A percentile compares a stretch with the other conserved stretches of the same genome.
phyloP scores from a whole-genome alignment of 2,888 invertebrate genomes.

The Oxycera nigricornis region DNA sequence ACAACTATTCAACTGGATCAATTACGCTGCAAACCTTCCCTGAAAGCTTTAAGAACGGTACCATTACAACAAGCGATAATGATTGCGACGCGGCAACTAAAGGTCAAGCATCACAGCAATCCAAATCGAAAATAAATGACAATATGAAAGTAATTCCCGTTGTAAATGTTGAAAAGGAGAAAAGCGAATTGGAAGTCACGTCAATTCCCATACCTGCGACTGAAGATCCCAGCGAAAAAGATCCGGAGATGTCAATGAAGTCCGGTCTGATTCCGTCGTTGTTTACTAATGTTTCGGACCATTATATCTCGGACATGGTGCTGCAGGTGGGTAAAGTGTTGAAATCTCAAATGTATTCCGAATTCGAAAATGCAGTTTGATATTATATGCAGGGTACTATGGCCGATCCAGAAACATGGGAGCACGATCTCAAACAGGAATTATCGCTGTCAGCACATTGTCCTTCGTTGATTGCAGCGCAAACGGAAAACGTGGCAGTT shows the following conservation, averaged over 20 bases:
- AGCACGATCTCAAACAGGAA: slow-evolving; percentile 65
- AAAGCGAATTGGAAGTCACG: slow-evolving; percentile 4
- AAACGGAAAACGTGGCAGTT: slow-evolving; percentile 82
- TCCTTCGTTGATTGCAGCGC: slow-evolving; percentile 70
- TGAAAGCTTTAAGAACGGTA: neutral
- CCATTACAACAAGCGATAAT: neutral
- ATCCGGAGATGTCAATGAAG: slow-evolving; percentile 22
- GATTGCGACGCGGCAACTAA: neutral
- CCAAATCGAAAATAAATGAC: neutral
- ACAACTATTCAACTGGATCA: slow-evolving; percentile 55
- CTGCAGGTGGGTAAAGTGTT: slow-evolving; percentile 68
- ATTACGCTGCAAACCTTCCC: neutral
- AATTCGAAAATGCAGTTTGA: neutral
- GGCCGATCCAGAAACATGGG: slow-evolving; percentile 67
- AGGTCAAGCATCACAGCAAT: neutral
- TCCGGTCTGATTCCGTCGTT: slow-evolving; percentile 69
- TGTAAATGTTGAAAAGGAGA: slow-evolving; percentile 36
- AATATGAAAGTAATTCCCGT: neutral
- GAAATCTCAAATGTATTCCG: slow-evolving; percentile 30
- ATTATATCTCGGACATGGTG: slow-evolving; percentile 77
- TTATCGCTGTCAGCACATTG: slow-evolving; percentile 64
- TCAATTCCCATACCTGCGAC: slow-evolving; percentile 65
- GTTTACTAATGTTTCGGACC: slow-evolving; percentile 69
- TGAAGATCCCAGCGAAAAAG: slow-evolving; percentile 51
- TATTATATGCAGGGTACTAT: slow-evolving; percentile 64